A percentile compares a stretch with the other conserved stretches of the same genome.
Conservation (phyloP, 1,140 invertebrate genomes). For the Arctopsyche grandis region DNA sequence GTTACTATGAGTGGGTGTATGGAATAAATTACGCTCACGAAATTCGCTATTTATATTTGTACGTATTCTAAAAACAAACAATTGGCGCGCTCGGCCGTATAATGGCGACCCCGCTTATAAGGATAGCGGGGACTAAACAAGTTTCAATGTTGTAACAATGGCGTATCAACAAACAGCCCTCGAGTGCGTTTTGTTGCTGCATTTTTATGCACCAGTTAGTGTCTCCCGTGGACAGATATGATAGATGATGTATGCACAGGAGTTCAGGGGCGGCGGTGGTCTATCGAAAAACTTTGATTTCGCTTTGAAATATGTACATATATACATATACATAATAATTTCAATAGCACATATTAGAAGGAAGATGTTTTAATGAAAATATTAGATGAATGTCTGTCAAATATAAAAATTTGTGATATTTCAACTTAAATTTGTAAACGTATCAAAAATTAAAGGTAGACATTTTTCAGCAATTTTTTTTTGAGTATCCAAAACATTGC, state of each 20-base stretch:
- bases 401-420: no score
- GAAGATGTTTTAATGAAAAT: no score
- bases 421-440: no score
- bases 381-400: no score
- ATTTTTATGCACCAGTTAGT: conserved; percentile 55
- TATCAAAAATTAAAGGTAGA: no score
- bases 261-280: conserved; percentile 15
- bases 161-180: conserved; percentile 49
- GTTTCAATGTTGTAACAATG: conserved; percentile 50
- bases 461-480: no score
- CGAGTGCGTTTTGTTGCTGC: conserved; percentile 41
- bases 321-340: no score
- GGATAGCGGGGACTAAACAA: conserved; percentile 43
- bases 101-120: conserved; percentile 36
- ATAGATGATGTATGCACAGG: conserved; percentile 51
- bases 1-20: no score
- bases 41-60: no score
- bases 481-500: no score
- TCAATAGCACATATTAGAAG: no score
- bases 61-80: conserved; percentile 39
- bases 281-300: background rate
- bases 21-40: no score
- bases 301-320: background rate
- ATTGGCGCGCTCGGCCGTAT: conserved; percentile 46
- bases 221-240: conserved; percentile 54